Evolutionary conservation across 2,888 invertebrate species (phyloP).

Genomic region (Euplagia quadripunctaria): DNA sequence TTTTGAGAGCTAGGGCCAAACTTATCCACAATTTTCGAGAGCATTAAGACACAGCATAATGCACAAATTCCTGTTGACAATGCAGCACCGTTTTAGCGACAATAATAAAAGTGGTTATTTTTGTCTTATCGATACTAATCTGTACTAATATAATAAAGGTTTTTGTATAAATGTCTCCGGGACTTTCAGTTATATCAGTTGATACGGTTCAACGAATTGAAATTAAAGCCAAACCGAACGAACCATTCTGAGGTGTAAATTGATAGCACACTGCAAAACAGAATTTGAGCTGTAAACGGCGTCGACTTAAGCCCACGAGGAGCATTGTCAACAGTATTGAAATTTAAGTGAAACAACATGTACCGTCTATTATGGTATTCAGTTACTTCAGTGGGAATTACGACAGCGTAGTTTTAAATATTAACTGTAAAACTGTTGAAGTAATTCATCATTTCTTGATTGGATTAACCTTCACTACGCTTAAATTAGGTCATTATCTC

Average conservation of each 20-base stretch:
- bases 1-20: background rate
- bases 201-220: background rate
- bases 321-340: background rate
- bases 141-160: too few species aligned
- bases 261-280: background rate
- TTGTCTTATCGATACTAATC: too few species aligned
- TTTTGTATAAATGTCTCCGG: too few species aligned
- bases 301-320: background rate
- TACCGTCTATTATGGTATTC: background rate
- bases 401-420: background rate
- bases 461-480: background rate
- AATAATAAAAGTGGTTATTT: background rate
- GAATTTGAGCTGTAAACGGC: background rate
- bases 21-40: background rate
- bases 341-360: background rate
- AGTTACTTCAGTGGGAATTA: background rate
- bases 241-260: background rate
- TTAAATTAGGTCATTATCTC: too few species aligned
- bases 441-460: background rate
- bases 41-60: background rate
- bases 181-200: too few species aligned
- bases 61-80: background rate
- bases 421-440: background rate
- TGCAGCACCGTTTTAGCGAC: background rate
- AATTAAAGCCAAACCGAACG: background rate